Evolutionary conservation across 1,140 invertebrate species (phyloP), one percentile per base, ranked within the genome.

Genomic region (Oscheius sp.): DNA sequence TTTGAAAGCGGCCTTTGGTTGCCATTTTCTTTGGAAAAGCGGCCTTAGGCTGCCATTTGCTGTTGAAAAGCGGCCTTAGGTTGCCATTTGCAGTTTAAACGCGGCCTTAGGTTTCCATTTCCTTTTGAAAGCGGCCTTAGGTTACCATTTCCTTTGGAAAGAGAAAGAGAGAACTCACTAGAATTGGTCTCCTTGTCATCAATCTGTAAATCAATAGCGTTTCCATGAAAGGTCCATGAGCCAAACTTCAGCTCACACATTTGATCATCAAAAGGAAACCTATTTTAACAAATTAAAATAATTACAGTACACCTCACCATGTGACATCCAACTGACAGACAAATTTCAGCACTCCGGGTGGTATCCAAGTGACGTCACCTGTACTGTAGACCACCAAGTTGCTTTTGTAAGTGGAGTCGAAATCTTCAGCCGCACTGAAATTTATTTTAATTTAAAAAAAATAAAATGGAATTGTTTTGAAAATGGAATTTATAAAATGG

Each of bases 191-290:
- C 62, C 36, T 31, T 65, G 26, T 67, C 52, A 66, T 77, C 76
- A 59, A 77, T 77, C 85, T 93, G 91, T 76, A 97, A 89, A 87
- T 97, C 93, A 85, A 97, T 89, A 90, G 94, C 88, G 78, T 88
- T 87, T 92, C 93, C 94, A 87, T 94, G 92, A 87, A 95, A 94
- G 72, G 93, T 95, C 93, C 93, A 96, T 80, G 92, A 85, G 10
- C 84, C 85, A 71, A 87, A 85, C 75, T 85, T 97, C 90, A 98
- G 93, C 84, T 94, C 91, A 87, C 95, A 97, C 79, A 91, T 90
- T 88, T 99, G 95, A 87, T 97, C 94, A 87, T 98, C 95, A 87
- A 97, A 98, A 67, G 95, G 95, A 88, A 98, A 98, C 93, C 94
- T 42, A n/a, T n/a, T n/a, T n/a, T n/a, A n/a, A 45, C 23, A 45